Conservation (phyloP, 2,797 vertebrate species). For the Toxotes lorentzi region DNA sequence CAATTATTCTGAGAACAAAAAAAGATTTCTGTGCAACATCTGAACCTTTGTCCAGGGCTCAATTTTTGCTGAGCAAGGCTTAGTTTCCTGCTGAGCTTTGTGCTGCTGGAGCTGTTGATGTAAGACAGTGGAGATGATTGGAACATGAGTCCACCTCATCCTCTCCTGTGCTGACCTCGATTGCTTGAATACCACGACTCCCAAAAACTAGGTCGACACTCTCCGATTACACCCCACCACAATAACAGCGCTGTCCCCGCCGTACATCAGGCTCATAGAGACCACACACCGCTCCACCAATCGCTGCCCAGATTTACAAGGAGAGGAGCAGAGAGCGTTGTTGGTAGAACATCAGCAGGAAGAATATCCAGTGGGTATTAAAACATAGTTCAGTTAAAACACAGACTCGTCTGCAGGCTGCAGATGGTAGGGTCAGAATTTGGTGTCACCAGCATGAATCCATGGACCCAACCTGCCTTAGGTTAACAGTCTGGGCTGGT, state of each 20-base stretch:
- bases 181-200: slow-evolving; percentile 29
- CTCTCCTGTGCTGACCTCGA: background rate
- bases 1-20: no score
- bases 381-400: no score
- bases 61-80: slow-evolving; percentile 6
- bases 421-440: background rate
- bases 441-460: background rate
- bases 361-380: no score
- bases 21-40: background rate
- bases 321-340: background rate
- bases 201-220: slow-evolving; percentile 36
- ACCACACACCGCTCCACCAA: background rate
- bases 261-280: background rate
- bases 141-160: slow-evolving; percentile 29
- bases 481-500: background rate
- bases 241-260: background rate
- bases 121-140: background rate
- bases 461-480: background rate
- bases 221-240: slow-evolving; percentile 46
- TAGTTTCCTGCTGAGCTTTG: background rate
- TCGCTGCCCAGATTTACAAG: no score
- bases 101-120: background rate
- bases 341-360: no score
- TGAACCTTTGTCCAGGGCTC: background rate
- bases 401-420: background rate